Evolutionary conservation across 2,888 invertebrate genomes (phyloP), one percentile per base, ranked within the genome.

Genomic region (Parochlus steinenii): DNA sequence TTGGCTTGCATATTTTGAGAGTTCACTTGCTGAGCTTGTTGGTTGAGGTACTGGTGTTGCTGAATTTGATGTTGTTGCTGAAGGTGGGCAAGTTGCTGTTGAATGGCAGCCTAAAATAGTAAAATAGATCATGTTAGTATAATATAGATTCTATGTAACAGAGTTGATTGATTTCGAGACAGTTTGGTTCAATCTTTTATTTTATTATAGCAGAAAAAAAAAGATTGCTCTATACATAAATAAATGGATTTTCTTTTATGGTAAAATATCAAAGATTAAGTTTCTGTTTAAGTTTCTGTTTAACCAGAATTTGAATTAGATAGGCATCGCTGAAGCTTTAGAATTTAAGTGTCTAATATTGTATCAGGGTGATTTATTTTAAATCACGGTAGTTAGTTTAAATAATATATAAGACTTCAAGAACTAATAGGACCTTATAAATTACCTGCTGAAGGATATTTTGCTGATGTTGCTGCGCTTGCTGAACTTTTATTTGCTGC

Each of bases 1-100:
- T n/a, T n/a, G n/a, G 65, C 56, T 30, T 61, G 54, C 3, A 64
- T 64, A 38, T 63, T 57, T 40, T 65, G 64, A 44, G 63, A 64
- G 39, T 57, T 49, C 33, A 61, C 56, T 44, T 62, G 60, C 38
- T 63, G 63, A n/a, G 60, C 52, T 33, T 63, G 62, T 19, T 57
- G 58, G 42, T 64, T 61, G 38, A 61, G 60, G 39, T 62, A 67
- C 36, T 61, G 58, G 38, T 66, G 64, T 27, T 49, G 47, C 6
- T 50, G 46, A n/a, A n/a, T n/a, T 42, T 62, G 62, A 40, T 62
- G 45, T 1, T 56, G 60, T 27, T 62, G 61, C 33, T 54, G 55
- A 28, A 56, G 19, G 29, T 40, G 19, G 19, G 51, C 42, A 39
- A 49, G 49, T 35, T 56, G 58, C 31, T 54, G 43, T 25, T 47